Evolutionary conservation across 2,797 vertebrate genomes (phyloP).

Genomic region (Buphagus erythrorhynchus): DNA sequence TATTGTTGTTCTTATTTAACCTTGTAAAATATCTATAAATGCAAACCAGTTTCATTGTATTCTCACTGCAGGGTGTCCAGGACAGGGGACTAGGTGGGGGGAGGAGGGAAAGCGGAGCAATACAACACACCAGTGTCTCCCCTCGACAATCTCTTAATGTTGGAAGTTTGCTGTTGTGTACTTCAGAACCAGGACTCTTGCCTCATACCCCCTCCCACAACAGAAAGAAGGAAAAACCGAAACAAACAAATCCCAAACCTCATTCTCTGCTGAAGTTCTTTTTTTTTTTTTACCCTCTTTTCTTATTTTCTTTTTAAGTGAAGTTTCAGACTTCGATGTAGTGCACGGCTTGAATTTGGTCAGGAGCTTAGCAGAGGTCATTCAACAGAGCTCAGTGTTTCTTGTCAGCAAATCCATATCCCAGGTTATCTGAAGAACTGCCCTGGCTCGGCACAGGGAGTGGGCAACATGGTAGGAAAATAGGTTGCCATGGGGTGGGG

Average conservation of each 20-base stretch:
- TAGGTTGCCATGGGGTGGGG: not conserved
- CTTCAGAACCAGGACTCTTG: slow-evolving; percentile 76
- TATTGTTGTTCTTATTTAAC: slow-evolving; percentile 87
- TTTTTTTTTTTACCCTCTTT: slow-evolving; percentile 65
- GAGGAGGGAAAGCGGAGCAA: slow-evolving; percentile 77
- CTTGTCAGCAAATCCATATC: slow-evolving; percentile 69
- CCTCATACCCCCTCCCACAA: slow-evolving; percentile 70
- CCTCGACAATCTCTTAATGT: slow-evolving; percentile 89
- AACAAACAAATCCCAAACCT: slow-evolving; percentile 43
- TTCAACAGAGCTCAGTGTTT: slow-evolving; percentile 65
- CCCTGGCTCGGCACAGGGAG: slow-evolving; percentile 13
- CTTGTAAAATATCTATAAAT: slow-evolving; percentile 89
- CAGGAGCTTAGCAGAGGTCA: slow-evolving; percentile 82
- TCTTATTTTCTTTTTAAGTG: slow-evolving; percentile 77
- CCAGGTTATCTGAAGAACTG: slow-evolving; percentile 55
- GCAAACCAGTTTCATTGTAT: slow-evolving; percentile 82
- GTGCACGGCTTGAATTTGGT: slow-evolving; percentile 94
- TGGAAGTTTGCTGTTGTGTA: slow-evolving; percentile 76
- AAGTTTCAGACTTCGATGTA: slow-evolving; percentile 78
- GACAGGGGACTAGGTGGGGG: slow-evolving; percentile 71
- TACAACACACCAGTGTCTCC: slow-evolving; percentile 78
- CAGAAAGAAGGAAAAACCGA: slow-evolving; percentile 61
- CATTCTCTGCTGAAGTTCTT: slow-evolving; percentile 73
- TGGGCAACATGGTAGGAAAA: not conserved
- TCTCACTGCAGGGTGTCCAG: slow-evolving; percentile 80